Evolutionary conservation across 1,140 invertebrate genomes (phyloP).

Genomic region (Caenorhabditis inopinata): DNA sequence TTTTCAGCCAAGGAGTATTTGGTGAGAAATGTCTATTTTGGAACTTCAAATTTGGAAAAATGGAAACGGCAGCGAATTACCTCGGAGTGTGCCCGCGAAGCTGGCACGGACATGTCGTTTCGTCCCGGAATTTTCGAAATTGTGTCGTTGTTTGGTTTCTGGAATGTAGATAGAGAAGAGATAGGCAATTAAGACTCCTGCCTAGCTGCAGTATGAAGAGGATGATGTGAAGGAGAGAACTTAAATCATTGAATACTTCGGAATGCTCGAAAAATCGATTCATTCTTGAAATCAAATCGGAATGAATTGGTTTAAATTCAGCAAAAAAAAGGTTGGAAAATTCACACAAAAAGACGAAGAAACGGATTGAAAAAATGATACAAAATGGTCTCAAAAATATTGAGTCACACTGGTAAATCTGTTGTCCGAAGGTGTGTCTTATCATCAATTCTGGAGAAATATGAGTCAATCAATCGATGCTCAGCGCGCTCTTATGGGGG

Average conservation of each 20-base stretch:
- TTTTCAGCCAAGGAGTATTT: too few species aligned
- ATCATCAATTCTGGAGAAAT: not conserved
- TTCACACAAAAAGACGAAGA: not conserved
- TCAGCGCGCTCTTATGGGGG: not conserved
- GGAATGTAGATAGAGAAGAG: not conserved
- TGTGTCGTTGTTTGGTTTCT: not conserved
- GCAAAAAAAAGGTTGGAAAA: not conserved
- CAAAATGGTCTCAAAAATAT: too few species aligned
- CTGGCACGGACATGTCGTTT: conserved; percentile 56
- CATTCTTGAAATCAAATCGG: too few species aligned
- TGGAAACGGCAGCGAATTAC: not conserved
- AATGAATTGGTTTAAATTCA: too few species aligned
- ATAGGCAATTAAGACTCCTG: too few species aligned
- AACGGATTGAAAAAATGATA: not conserved
- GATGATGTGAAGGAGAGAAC: too few species aligned
- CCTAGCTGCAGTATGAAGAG: too few species aligned
- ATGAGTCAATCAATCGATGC: conserved; percentile 8
- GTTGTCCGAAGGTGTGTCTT: not conserved
- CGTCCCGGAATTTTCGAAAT: conserved; percentile 2
- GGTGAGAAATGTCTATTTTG: too few species aligned
- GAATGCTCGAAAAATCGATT: too few species aligned
- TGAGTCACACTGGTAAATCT: too few species aligned
- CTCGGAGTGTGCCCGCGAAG: conserved; percentile 61
- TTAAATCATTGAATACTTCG: too few species aligned
- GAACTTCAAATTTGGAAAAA: too few species aligned